phyloP scores from a whole-genome alignment of 2,113 vertebrate species.

The Athene cunicularia region DNA sequence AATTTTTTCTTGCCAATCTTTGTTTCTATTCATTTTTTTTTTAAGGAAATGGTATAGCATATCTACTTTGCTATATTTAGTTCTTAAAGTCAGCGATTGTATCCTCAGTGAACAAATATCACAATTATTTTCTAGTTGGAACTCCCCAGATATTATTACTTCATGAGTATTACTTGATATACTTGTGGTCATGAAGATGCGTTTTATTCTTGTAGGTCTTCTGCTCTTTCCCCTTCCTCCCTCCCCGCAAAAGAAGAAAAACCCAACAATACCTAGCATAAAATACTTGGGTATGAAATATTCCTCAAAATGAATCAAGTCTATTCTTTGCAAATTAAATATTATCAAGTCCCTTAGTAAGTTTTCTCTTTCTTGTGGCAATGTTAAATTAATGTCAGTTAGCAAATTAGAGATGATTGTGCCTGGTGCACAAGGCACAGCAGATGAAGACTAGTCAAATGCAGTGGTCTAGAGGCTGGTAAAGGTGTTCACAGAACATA shows the following conservation, averaged over 20 bases:
- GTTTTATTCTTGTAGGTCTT: background rate
- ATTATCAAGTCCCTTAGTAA: background rate
- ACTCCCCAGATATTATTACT: background rate
- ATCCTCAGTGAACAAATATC: background rate
- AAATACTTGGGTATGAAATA: background rate
- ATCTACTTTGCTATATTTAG: background rate
- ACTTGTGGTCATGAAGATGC: background rate
- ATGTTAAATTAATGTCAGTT: background rate
- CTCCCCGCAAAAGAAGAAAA: background rate
- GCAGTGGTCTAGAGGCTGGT: accelerated
- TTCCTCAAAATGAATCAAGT: background rate
- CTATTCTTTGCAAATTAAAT: background rate
- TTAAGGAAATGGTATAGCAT: background rate
- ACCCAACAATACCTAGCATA: background rate
- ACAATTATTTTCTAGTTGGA: background rate
- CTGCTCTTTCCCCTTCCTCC: background rate
- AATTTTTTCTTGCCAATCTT: background rate
- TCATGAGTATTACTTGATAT: background rate
- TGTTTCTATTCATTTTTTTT: background rate
- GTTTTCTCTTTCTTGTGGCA: background rate
- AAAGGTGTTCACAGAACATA: background rate
- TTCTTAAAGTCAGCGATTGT: background rate
- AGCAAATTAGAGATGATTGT: background rate
- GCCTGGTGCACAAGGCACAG: background rate
- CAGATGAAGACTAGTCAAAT: background rate